Base-by-base conservation (phyloP, 2,797 vertebrate genomes). In the Centroberyx gerrardi region DNA sequence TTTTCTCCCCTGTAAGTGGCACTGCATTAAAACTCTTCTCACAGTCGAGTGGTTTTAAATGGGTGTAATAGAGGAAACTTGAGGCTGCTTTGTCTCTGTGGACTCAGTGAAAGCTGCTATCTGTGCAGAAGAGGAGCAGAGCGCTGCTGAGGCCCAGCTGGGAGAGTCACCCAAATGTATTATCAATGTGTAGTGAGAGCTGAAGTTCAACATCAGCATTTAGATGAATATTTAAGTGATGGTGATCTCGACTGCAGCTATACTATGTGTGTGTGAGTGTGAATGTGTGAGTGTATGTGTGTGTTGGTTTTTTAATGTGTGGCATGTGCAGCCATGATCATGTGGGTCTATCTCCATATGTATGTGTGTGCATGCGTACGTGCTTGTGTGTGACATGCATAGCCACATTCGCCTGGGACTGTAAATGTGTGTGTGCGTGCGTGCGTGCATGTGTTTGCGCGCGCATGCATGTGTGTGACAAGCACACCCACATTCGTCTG, bases 1-100 rank as follows among this genome's bases (percentile, higher is more conserved):
- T 91, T 87, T 83, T 89, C 80, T 86, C 74, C 42, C 44, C 64
- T 87, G 68, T 89, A 92, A 93, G 92, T 92, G 90, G 86, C 86
- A 80, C 86, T 83, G 83, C 90, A 90, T 93, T 93, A 92, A 88
- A 92, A 87, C 87, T 80, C 84, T 87, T 81, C 88, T 90, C 91
- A 88, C 89, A 91, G 84, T 82, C 61, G 84, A 93, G 89, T 90
- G 91, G 82, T 77, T 92, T 80, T 90, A 89, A 92, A 92, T 87
- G 90, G 84, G 64, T 70, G 74, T 75, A 85, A 91, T 81, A 82
- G 81, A 89, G 87, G 87, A 90, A 90, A 88, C 87, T 85, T 84
- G 81, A 89, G 78, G 85, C 88, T 81, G 86, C 78, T 86, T 82
- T 89, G 90, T 92, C 90, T 90, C 91, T 80, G 78, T 49, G 82